Evolutionary conservation across 2,113 vertebrate species (phyloP).

Genomic region (Tetrao urogallus): DNA sequence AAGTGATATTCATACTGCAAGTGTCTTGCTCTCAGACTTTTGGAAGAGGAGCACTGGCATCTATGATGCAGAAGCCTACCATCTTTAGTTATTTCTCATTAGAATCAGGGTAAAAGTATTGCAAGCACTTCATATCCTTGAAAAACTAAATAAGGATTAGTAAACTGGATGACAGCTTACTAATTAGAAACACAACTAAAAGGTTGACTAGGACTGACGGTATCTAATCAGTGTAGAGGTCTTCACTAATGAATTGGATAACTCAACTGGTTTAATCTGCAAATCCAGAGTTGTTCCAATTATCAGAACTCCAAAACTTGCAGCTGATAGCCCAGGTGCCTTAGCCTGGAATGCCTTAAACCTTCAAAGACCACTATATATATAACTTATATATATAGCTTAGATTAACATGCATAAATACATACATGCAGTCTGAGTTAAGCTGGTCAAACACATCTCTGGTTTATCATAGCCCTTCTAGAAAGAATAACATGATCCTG

Average conservation of each 20-base stretch:
- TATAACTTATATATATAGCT: neutral
- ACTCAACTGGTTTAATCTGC: neutral
- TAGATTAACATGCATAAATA: neutral
- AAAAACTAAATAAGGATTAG: neutral
- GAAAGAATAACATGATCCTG: neutral
- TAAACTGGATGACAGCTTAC: neutral
- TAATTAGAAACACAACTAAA: neutral
- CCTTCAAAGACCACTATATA: neutral
- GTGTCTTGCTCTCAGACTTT: neutral
- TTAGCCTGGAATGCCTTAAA: neutral
- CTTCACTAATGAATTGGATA: neutral
- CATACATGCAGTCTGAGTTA: neutral
- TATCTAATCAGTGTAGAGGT: neutral
- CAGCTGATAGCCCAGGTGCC: neutral
- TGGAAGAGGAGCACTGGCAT: neutral
- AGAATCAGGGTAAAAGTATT: neutral
- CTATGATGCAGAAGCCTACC: neutral
- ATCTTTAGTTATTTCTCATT: neutral
- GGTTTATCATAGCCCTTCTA: neutral
- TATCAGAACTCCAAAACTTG: neutral
- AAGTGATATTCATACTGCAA: neutral
- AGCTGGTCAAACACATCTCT: neutral
- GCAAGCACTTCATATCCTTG: neutral
- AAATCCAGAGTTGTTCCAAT: neutral
- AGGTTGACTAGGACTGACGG: neutral